phyloP scores from a whole-genome alignment of 2,113 vertebrate species.

The Butorides virescens region DNA sequence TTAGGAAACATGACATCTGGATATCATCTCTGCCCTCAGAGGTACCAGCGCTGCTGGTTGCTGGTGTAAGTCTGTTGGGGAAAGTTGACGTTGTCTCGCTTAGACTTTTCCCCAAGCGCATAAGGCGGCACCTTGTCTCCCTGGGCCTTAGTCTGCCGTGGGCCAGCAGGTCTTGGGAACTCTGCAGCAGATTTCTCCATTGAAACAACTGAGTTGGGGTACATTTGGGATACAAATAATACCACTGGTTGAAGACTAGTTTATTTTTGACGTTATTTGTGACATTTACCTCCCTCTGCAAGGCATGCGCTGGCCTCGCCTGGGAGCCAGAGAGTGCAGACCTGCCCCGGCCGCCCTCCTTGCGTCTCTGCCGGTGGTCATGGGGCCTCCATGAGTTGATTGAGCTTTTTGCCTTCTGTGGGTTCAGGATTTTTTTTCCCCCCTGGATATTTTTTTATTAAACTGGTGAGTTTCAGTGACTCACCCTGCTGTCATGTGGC shows the following conservation, averaged over 20 bases:
- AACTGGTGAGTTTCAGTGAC: neutral
- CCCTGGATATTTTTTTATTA: neutral
- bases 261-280: too few relatives aligned
- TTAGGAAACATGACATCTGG: neutral
- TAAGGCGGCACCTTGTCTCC: neutral
- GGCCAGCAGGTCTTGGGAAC: neutral
- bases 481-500: neutral
- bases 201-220: too few relatives aligned
- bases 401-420: neutral
- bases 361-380: too few relatives aligned
- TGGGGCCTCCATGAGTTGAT: neutral
- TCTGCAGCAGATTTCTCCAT: neutral
- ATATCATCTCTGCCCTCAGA: neutral
- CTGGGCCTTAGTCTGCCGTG: accelerated
- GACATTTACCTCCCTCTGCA: too few relatives aligned
- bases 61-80: neutral
- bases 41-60: neutral
- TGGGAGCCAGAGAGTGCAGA: neutral
- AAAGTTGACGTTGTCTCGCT: neutral
- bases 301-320: accelerated
- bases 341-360: neutral
- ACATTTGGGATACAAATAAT: neutral
- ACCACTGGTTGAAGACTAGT: neutral
- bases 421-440: neutral
- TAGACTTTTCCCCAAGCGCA: neutral